phyloP scores from a whole-genome alignment of 1,140 invertebrate species.

The Globodera rostochiensis region DNA sequence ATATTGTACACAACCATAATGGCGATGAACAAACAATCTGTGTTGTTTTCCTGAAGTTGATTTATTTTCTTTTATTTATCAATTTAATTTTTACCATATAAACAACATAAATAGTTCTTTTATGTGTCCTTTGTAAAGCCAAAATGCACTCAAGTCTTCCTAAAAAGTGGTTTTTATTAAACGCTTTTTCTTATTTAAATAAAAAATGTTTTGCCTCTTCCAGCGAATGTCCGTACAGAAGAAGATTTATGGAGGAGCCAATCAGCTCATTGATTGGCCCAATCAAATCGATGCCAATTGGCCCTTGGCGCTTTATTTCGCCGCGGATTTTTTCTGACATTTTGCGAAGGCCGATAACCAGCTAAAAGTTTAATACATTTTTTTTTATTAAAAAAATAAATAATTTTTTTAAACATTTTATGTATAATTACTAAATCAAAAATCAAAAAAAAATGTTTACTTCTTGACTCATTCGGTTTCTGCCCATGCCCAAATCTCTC shows the following conservation, averaged over 20 bases:
- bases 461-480: constrained; percentile 12
- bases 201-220: constrained; percentile 20
- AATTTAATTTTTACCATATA: neutral
- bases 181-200: neutral
- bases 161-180: neutral
- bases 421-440: neutral
- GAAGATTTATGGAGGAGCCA: constrained; percentile 21
- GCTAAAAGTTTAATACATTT: neutral
- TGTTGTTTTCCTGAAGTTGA: constrained; percentile 20
- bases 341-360: constrained; percentile 20
- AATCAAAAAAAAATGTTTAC: neutral
- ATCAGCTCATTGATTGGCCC: constrained; percentile 6
- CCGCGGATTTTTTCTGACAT: constrained; percentile 21
- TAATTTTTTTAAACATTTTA: neutral
- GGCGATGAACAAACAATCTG: neutral
- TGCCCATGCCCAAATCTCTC: constrained; percentile 24
- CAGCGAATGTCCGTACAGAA: constrained; percentile 16
- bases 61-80: neutral
- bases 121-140: neutral
- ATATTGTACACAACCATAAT: neutral
- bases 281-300: neutral
- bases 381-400: neutral
- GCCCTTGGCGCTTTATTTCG: neutral
- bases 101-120: constrained; percentile 9
- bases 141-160: constrained; percentile 1